phyloP scores from a whole-genome alignment of 2,113 vertebrate genomes.

The Recurvirostra avosetta region DNA sequence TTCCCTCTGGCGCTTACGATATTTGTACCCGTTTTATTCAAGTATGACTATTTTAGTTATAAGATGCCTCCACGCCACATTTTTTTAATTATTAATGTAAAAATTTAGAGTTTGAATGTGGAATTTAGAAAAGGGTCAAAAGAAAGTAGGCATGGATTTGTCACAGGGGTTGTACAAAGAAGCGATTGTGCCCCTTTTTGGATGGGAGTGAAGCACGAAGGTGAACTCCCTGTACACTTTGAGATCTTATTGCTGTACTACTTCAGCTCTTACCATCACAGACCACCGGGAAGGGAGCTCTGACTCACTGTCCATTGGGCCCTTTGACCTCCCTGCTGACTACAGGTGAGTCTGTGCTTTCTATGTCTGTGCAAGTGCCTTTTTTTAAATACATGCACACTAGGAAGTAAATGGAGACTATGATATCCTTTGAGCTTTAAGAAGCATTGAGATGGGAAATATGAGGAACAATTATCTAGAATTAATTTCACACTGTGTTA shows the following conservation, averaged over 20 bases:
- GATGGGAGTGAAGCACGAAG: neutral
- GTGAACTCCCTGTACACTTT: neutral
- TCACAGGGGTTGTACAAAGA: neutral
- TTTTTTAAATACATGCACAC: neutral
- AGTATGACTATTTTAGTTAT: neutral
- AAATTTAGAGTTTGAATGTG: neutral
- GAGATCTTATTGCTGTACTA: neutral
- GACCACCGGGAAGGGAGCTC: neutral
- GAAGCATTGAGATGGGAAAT: neutral
- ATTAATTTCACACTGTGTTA: neutral
- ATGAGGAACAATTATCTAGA: neutral
- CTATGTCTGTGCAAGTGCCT: neutral
- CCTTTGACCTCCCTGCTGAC: neutral
- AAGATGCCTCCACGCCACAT: rapidly evolving
- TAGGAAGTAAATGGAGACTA: neutral
- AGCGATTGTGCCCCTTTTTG: neutral
- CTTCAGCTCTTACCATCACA: neutral
- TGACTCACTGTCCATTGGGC: rapidly evolving
- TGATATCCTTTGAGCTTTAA: neutral
- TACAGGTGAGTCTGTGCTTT: neutral
- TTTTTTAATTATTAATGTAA: neutral
- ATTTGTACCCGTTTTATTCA: neutral
- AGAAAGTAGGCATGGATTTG: neutral
- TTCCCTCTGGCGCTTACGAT: neutral
- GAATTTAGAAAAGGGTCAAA: neutral